Conservation (phyloP, 2,797 vertebrate genomes). For the Argyrosomus regius region DNA sequence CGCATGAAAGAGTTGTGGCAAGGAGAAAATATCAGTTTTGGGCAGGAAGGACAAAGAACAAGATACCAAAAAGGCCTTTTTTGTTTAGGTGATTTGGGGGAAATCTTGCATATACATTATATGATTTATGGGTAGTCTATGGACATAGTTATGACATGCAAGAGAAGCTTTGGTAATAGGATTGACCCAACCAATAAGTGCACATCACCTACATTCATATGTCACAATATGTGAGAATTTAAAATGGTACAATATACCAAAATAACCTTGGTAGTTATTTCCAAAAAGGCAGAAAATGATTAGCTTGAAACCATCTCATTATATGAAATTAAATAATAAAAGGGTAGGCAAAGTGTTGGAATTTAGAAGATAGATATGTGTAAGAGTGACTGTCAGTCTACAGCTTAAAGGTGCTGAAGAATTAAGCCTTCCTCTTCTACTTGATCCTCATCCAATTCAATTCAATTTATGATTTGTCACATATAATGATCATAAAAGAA, state of each 20-base stretch:
- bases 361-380: background rate
- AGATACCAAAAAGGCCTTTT: background rate
- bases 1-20: background rate
- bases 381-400: background rate
- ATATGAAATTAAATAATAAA: conserved; percentile 2
- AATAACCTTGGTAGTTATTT: background rate
- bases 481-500: too few relatives aligned
- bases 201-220: background rate
- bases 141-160: background rate
- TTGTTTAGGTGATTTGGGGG: too few relatives aligned
- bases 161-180: background rate
- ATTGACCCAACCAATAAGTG: background rate
- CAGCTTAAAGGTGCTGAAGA: conserved; percentile 19
- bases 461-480: too few relatives aligned
- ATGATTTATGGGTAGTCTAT: background rate
- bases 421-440: conserved; percentile 8
- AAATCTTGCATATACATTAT: background rate
- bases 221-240: background rate
- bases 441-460: background rate
- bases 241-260: background rate
- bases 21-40: background rate
- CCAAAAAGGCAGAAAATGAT: background rate
- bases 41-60: background rate
- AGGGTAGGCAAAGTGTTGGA: conserved; percentile 2
- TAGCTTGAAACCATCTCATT: background rate